Percentiles rank a stretch among this genome's conserved stretches.
phyloP scores from a whole-genome alignment of 37 sponge, comb jelly and placozoan species.

The Cliona cf. orientalis region DNA sequence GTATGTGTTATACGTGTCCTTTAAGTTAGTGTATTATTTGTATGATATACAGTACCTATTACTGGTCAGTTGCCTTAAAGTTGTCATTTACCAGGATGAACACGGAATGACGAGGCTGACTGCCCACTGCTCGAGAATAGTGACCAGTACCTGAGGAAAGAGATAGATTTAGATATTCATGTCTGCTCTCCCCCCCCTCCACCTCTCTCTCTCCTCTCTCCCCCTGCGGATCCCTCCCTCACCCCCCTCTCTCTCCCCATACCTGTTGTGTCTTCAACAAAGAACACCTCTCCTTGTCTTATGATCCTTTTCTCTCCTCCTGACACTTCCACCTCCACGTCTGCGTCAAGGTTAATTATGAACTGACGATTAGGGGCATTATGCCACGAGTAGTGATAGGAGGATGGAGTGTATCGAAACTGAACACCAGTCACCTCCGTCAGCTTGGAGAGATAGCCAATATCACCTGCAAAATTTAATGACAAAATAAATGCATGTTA shows the following conservation, averaged over 20 bases:
- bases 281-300: slow-evolving; percentile 71
- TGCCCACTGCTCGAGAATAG: slow-evolving; percentile 44
- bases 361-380: slow-evolving; percentile 72
- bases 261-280: slow-evolving; percentile 77
- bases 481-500: neutral
- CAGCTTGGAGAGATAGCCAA: slow-evolving; percentile 64
- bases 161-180: no score
- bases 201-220: neutral
- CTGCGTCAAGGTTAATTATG: slow-evolving; percentile 67
- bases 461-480: slow-evolving; percentile 48
- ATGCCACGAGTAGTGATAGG: slow-evolving; percentile 73
- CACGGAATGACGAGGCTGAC: slow-evolving; percentile 40
- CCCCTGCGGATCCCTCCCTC: neutral
- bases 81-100: slow-evolving; percentile 67
- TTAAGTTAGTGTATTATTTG: no score
- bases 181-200: no score
- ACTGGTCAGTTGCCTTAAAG: no score
- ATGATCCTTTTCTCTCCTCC: slow-evolving; percentile 71
- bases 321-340: slow-evolving; percentile 60
- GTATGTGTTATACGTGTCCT: no score
- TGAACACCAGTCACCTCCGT: slow-evolving; percentile 34
- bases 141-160: slow-evolving; percentile 60
- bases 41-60: no score
- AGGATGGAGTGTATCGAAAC: slow-evolving; percentile 62
- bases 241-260: neutral